These are phyloP conservation scores for Amphiprion percula DNA, from an alignment of 2,113 vertebrate genomes.

Conservation along the genomic window DNA sequence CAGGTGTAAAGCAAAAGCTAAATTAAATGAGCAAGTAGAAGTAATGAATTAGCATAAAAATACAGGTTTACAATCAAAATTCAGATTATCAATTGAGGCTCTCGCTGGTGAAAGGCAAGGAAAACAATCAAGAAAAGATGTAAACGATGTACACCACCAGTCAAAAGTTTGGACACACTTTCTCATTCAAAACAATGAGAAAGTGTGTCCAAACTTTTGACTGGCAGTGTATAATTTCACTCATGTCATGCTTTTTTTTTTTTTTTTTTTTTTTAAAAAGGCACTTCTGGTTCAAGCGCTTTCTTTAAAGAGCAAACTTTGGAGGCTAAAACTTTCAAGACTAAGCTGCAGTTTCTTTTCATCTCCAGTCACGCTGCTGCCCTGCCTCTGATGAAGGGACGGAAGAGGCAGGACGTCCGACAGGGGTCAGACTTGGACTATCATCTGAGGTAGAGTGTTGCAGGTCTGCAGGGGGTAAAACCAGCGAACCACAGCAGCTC, in stretches of 20 bases:
- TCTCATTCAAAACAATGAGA: too few relatives aligned
- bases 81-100: conserved; percentile 17
- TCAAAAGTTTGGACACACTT: too few relatives aligned
- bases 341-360: not conserved
- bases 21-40: not conserved
- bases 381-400: conserved; percentile 11
- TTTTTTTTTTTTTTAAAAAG: conserved; percentile 1
- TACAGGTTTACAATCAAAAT: conserved; percentile 10
- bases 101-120: conserved; percentile 21
- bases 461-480: conserved; percentile 29
- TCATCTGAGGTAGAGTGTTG: conserved; percentile 75
- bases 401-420: not conserved
- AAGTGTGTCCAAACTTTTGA: too few relatives aligned
- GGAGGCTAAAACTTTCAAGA: conserved; percentile 16
- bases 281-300: conserved; percentile 1
- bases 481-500: not conserved
- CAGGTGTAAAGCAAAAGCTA: not conserved
- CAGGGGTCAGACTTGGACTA: conserved; percentile 18
- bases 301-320: conserved; percentile 31
- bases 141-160: conserved; percentile 9
- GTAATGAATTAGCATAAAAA: not conserved
- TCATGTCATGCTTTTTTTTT: too few relatives aligned
- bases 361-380: not conserved
- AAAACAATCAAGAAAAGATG: conserved; percentile 1
- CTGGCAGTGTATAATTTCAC: too few relatives aligned